Base-by-base conservation (phyloP, 2,113 vertebrate species). In the Eidolon helvum region DNA sequence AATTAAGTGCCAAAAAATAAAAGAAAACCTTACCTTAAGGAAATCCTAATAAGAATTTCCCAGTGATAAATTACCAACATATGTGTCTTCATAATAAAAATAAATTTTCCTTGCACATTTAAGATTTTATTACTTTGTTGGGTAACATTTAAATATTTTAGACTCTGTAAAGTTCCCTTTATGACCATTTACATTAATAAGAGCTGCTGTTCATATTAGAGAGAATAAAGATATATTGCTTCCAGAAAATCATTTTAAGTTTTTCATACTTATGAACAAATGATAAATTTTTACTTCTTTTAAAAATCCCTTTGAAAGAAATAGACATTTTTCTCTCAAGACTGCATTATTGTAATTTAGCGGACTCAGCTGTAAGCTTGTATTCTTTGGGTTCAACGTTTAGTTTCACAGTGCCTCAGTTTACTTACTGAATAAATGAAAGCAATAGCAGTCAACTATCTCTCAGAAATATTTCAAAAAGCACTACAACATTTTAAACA, bases 61-160 rank as follows among this genome's bases (percentile, higher is more conserved):
- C 61, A 53, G 69, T 18, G 61, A 33, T 66, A 57, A 53, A 43
- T 65, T 59, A 68, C 50, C 30, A 74, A 90, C 11, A 79, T 38
- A 50, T 2, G 18, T 35, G 53, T 38, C 22, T 5, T 88, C 14
- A 21, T 79, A 40, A 72, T 82, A 89, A 94, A 94, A 94, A 61
- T 72, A 91, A 86, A 59, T 55, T 69, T 74, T 66, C 53, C 12
- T 79, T n/a, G 2, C 10, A 40, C 1, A n/a, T 53, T 40, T 11
- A 45, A 69, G 9, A 57, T 69, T 86, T 35, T 38, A 87, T 30
- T 77, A 33, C 26, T 40, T 77, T 91, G 63, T 22, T 91, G 53
- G 78, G 68, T 65, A 68, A 66, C 18, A 55, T 72, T 91, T 77
- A 90, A 91, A 77, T 93, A 96, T 74, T 72, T 93, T 35, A 95